Base-by-base conservation (phyloP, 2,113 vertebrate genomes). In the Marmota flaviventris region DNA sequence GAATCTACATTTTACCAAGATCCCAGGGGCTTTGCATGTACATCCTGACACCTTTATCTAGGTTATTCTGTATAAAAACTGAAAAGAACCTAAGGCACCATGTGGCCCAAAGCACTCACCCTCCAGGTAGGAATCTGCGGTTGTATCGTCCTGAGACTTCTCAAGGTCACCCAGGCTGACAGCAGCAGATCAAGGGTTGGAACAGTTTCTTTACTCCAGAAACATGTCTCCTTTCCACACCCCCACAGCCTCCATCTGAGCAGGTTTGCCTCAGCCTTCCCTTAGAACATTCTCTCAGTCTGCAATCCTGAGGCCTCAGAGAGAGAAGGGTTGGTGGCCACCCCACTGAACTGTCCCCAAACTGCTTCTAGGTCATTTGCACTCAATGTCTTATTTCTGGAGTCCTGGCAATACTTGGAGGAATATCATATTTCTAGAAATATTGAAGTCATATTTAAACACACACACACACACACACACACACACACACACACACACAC, bases 161-260 rank as follows among this genome's bases (percentile, higher is more conserved):
- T 69, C 39, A 24, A 11, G 61, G 17, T 18, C 27, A 8, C 34
- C 48, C 25, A 90, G 34, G 16, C 8, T 32, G 18, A 9, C 4
- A 22, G 11, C 20, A 42, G 22, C 39, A 37, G 45, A 27, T 12
- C 0, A 3, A 69, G n/a, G 9, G 12, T 22, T 1, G 4, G 20
- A 89, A 42, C 17, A 22, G 53, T 25, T 29, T 56, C 48, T 72
- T 79, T 34, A 6, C n/a, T 29, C 53, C 4, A 8, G 4, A 75
- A 79, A 0, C 10, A 45, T 34, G 25, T n/a, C 48, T 79, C 25
- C 32, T 29, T 29, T 9, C 58, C 22, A 25, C 0, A 4, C 24
- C 29, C 42, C 27, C 4, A 27, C 4, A 70, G 34, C 42, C 69
- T 86, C 79, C 16, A 51, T 48, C 61, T 39, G 27, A 13, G 65